Conservation (phyloP, 2,113 vertebrate genomes). For the Chionodraco myersi region DNA sequence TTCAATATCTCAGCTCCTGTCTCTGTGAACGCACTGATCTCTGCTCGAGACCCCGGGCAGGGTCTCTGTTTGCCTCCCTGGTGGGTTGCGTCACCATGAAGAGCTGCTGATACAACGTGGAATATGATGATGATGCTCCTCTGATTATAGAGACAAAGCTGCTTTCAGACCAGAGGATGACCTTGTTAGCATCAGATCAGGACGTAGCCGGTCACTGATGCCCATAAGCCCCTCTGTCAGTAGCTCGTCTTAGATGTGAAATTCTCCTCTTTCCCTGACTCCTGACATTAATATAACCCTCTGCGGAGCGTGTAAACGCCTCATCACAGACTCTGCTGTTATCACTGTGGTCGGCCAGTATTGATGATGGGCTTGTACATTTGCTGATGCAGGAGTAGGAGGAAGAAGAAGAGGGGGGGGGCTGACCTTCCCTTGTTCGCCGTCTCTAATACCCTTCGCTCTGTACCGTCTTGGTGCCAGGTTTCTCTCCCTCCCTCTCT, state of each 20-base stretch:
- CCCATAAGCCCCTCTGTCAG: conserved; percentile 45
- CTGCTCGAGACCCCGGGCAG: conserved; percentile 18
- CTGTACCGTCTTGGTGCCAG: conserved; percentile 65
- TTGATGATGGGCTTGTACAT: conserved; percentile 60
- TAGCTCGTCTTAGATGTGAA: conserved; percentile 38
- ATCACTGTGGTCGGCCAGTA: conserved; percentile 59
- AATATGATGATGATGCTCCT: conserved; percentile 52
- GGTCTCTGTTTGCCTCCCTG: conserved; percentile 20
- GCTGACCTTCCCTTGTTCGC: conserved; percentile 77
- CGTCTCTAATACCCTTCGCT: conserved; percentile 65
- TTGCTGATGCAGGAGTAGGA: conserved; percentile 65
- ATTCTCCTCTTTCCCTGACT: conserved; percentile 42
- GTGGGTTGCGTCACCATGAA: conserved; percentile 34
- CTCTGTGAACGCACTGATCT: conserved; percentile 29
- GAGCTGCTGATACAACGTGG: conserved; percentile 46
- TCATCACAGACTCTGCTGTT: conserved; percentile 50
- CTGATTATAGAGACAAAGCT: conserved; percentile 69
- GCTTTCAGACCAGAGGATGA: conserved; percentile 63
- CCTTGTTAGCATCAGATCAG: conserved; percentile 66
- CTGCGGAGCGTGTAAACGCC: conserved; percentile 39
- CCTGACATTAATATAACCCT: conserved; percentile 6
- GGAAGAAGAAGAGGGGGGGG: background rate
- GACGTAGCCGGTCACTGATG: conserved; percentile 28
- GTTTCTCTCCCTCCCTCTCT: conserved; percentile 55
- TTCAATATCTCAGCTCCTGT: background rate